These are phyloP conservation scores for Ranitomeya imitator DNA, from an alignment of 2,113 vertebrate genomes.

Conservation along the genomic window DNA sequence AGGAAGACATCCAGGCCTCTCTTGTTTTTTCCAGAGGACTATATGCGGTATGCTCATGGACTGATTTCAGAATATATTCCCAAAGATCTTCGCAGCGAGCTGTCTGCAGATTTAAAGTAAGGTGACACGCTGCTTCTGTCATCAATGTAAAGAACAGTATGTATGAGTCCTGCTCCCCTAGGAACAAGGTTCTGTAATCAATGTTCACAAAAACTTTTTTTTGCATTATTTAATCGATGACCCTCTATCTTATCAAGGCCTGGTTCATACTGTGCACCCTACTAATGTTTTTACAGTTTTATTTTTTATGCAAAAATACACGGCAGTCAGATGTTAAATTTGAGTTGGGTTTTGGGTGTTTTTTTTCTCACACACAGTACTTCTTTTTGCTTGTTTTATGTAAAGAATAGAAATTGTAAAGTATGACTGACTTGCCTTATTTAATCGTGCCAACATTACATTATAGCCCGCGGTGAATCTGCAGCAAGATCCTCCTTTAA, in stretches of 20 bases:
- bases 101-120: constrained; percentile 84
- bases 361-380: too few relatives aligned
- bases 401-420: background rate
- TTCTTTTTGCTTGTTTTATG: too few relatives aligned
- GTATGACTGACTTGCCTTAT: background rate
- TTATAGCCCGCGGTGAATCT: background rate
- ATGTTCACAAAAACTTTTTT: background rate
- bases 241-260: too few relatives aligned
- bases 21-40: constrained; percentile 81
- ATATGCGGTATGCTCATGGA: constrained; percentile 87
- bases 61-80: constrained; percentile 91
- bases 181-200: background rate
- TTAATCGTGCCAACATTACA: too few relatives aligned
- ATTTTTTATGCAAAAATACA: too few relatives aligned
- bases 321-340: too few relatives aligned
- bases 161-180: background rate
- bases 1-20: too few relatives aligned
- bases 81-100: constrained; percentile 84
- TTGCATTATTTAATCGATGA: background rate
- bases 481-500: too few relatives aligned
- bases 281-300: too few relatives aligned
- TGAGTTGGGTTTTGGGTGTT: too few relatives aligned
- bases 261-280: too few relatives aligned
- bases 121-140: constrained; percentile 51
- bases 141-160: background rate